These are phyloP conservation scores for Odontocolon sp. DNA, from an alignment of 2,888 invertebrate species.

Conservation along the genomic window DNA sequence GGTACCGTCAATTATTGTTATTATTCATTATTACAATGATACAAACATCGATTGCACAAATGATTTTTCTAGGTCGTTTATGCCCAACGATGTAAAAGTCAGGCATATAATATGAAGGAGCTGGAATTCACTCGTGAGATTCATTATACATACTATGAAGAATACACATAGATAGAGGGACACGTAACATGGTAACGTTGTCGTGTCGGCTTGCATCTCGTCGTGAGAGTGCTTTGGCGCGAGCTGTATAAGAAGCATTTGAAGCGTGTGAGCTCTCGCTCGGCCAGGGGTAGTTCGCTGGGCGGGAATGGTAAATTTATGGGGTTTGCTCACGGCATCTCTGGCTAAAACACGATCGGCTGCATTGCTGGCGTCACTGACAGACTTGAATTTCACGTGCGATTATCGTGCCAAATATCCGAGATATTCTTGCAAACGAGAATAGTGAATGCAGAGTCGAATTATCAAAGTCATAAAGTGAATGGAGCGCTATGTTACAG, in stretches of 20 bases:
- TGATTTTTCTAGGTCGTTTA: conserved; percentile 70
- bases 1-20: too few relatives aligned
- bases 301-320: conserved; percentile 77
- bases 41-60: conserved; percentile 68
- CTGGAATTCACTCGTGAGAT: background rate
- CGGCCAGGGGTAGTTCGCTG: conserved; percentile 57
- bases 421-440: background rate
- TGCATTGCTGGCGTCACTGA: conserved; percentile 27
- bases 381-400: conserved; percentile 32
- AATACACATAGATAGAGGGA: background rate
- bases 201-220: conserved; percentile 21
- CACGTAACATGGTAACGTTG: conserved; percentile 34
- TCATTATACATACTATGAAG: background rate
- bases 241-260: conserved; percentile 69
- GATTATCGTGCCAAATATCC: conserved; percentile 16
- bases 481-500: conserved; percentile 6
- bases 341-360: conserved; percentile 70
- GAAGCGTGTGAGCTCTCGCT: conserved; percentile 72
- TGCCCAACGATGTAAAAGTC: conserved; percentile 52
- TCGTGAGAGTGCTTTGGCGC: conserved; percentile 65
- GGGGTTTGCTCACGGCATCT: conserved; percentile 73
- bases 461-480: conserved; percentile 18
- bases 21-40: conserved; percentile 35
- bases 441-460: background rate
- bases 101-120: background rate